These are phyloP conservation scores for Hiodon alosoides DNA, from an alignment of 2,113 vertebrate genomes.

Conservation along the genomic window DNA sequence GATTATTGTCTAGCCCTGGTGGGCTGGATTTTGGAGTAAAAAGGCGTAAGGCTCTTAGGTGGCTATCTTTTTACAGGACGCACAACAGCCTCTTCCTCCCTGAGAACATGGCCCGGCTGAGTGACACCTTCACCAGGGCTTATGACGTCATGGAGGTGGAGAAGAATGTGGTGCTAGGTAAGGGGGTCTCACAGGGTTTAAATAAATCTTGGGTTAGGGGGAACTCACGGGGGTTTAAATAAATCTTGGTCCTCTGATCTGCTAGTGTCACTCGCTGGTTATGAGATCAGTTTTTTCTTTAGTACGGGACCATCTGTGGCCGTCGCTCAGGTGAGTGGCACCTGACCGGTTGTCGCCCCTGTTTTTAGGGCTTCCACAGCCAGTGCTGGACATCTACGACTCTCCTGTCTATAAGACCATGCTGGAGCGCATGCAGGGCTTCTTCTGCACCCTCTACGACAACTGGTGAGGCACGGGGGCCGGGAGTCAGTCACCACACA, in stretches of 20 bases:
- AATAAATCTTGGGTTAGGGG: no score
- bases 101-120: slow-evolving; percentile 79
- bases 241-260: no score
- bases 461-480: slow-evolving; percentile 74
- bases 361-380: slow-evolving; percentile 74
- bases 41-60: slow-evolving; percentile 29
- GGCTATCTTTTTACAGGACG: slow-evolving; percentile 67
- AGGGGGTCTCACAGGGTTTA: slow-evolving; percentile 22
- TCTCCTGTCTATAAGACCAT: slow-evolving; percentile 75
- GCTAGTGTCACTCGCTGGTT: no score
- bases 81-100: slow-evolving; percentile 83
- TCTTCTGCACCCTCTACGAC: slow-evolving; percentile 84
- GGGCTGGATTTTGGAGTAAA: slow-evolving; percentile 27
- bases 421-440: slow-evolving; percentile 89
- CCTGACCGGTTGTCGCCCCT: fast-evolving
- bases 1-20: no score
- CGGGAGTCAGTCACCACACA: background rate
- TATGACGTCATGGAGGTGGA: slow-evolving; percentile 85
- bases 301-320: background rate
- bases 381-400: slow-evolving; percentile 75
- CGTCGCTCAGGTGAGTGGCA: background rate
- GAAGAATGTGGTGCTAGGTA: slow-evolving; percentile 85
- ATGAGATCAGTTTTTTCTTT: no score
- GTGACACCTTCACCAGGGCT: slow-evolving; percentile 72
- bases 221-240: no score